Base-by-base conservation (phyloP, 2,888 invertebrate genomes). In the Sthenelais limicola region DNA sequence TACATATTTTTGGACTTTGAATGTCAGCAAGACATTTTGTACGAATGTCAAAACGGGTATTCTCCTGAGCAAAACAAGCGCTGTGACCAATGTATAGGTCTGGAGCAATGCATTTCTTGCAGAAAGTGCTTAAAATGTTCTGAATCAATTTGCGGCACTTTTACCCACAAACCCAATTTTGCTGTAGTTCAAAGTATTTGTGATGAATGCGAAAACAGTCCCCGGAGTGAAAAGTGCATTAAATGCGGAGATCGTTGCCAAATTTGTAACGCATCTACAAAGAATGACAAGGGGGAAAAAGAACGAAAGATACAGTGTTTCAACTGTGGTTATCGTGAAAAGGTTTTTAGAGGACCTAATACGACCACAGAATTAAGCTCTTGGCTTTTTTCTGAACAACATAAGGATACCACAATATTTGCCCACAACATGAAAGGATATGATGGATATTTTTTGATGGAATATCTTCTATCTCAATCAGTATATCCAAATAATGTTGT, bases 361-460 rank as follows among this genome's bases (percentile, higher is more conserved):
- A 56, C 56, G 12, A 32, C 12, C 30, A 3, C 32, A 32, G 5
- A 56, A 21, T 56, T 56, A n/a, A 33, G 56, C 32, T 18, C 30
- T 5, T 56, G 56, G 56, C 32, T 32, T 32, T 56, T 56, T 32
- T 15, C 9, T 24, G 33, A 32, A 12, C 32, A 56, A 7, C 26
- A 28, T 4, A 21, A 32, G 2, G 15, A 56, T 32, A 33, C 56
- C 1, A 21, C 33, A 15, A n/a, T 56, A 3, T 56, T 56, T 18
- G 56, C 56, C 3, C 56, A 56, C 30, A 4, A 56, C n/a, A 56
- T 56, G 56, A 30, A 28, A 5, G 30, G 32, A 12, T 56, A 56
- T 28, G 56, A 56, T 28, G 56, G 56, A 32, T 28, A 56, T n/a
- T 56, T 56, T 15, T 21, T 56, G 1, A 56, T 56, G 56, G 32